Evolutionary conservation across 2,113 vertebrate genomes (phyloP), one percentile per base, ranked within the genome.

Genomic region (Erpornis zantholeuca): DNA sequence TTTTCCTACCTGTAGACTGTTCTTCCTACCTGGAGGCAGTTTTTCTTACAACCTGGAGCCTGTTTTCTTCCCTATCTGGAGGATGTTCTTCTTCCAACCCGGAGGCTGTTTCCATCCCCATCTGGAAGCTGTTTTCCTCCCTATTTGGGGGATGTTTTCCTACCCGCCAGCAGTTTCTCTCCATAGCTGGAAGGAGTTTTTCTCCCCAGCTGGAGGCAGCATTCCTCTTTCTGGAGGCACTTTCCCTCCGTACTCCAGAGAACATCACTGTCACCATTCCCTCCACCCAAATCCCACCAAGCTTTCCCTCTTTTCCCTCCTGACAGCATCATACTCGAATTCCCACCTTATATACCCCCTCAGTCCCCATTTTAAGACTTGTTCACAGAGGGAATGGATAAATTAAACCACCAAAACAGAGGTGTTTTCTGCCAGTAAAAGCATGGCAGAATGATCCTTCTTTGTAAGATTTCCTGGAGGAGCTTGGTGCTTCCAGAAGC

Each of bases 391-490:
- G 12, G 59, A 53, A 40, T 7, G 31, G 47, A 57, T 64, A 42
- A 60, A 72, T 77, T 36, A 81, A 65, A 49, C 16, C 8, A 77
- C 10, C 8, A 2, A 9, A 25, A 38, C n/a, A 44, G 60, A 7
- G 23, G 2, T 29, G 22, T 20, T 66, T 57, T 60, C 56, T 66
- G 61, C 5, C 79, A 38, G 10, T 4, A 36, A 40, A 29, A 56
- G 5, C 0, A 0, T 5, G n/a, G n/a, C n/a, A n/a, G n/a, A n/a
- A n/a, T n/a, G 52, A 29, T 22, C 35, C 19, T 35, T 40, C 12
- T 28, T 53, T 12, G 3, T 1, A 20, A 45, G 35, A 19, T 45
- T 52, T 49, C 56, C 82, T 20, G 3, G 25, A 49, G 47, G n/a
- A 91, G 25, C 36, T 12, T 3, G 22, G n/a, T 42, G 9, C 28